These are phyloP conservation scores for Nanorana parkeri DNA, from an alignment of 2,113 vertebrate genomes.

Conservation along the genomic window DNA sequence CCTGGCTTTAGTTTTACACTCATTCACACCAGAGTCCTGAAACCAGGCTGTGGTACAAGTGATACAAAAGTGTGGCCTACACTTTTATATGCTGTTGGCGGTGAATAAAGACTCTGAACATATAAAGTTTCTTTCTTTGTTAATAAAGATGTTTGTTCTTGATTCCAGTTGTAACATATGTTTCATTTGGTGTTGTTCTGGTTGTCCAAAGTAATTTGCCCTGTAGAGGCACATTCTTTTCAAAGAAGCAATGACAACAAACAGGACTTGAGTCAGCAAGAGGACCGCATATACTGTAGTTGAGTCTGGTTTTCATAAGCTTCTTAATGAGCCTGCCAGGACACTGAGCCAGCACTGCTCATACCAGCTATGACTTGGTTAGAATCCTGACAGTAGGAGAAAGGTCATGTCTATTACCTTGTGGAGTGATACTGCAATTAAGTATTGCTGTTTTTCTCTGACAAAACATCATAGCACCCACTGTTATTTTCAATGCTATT, in stretches of 20 bases:
- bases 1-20: too few species aligned
- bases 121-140: too few species aligned
- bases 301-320: slow-evolving; percentile 58
- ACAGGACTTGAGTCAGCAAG: slow-evolving; percentile 35
- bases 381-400: slow-evolving; percentile 42
- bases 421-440: slow-evolving; percentile 35
- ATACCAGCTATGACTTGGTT: slow-evolving; percentile 27
- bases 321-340: slow-evolving; percentile 54
- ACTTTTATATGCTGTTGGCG: too few species aligned
- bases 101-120: too few species aligned
- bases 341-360: slow-evolving; percentile 34
- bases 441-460: slow-evolving; percentile 60
- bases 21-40: too few species aligned
- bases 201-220: slow-evolving; percentile 23
- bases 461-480: slow-evolving; percentile 57
- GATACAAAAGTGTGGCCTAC: too few species aligned
- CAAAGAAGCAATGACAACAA: slow-evolving; percentile 14
- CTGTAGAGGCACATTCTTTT: slow-evolving; percentile 22
- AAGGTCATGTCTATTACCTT: slow-evolving; percentile 60
- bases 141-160: too few species aligned
- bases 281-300: slow-evolving; percentile 42
- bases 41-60: too few species aligned
- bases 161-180: too few species aligned
- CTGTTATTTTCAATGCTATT: background rate
- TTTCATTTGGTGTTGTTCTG: background rate